Evolutionary conservation across 2,888 invertebrate genomes (phyloP).

Genomic region (Trachelus iudaicus): DNA sequence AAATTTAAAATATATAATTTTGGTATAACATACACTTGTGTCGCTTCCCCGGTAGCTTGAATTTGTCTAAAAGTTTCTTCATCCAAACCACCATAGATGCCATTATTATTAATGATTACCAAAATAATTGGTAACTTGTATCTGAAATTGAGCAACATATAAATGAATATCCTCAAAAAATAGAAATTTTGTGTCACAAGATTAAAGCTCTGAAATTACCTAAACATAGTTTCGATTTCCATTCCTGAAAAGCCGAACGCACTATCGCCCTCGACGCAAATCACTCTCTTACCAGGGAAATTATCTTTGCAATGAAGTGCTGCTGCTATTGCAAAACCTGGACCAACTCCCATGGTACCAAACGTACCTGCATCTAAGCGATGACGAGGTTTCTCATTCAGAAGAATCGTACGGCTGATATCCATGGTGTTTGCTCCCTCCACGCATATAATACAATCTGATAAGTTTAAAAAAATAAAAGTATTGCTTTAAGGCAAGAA

Average conservation of each 20-base stretch:
- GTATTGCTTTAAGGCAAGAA: neutral
- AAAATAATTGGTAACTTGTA: constrained; percentile 92
- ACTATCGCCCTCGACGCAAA: constrained; percentile 96
- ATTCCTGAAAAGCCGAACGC: constrained; percentile 99
- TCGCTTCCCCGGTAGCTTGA: constrained; percentile 76
- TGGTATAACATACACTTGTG: constrained; percentile 74
- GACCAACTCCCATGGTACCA: constrained; percentile 97
- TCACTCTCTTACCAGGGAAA: constrained; percentile 82
- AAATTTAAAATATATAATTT: neutral
- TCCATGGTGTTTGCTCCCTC: constrained; percentile 99
- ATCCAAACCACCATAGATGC: constrained; percentile 91
- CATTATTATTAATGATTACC: constrained; percentile 94
- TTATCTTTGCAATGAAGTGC: constrained; percentile 89
- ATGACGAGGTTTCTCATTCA: constrained; percentile 86
- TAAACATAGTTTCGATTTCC: constrained; percentile 96
- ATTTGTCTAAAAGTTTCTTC: constrained; percentile 79
- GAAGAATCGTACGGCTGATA: constrained; percentile 89
- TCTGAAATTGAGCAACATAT: constrained; percentile 63
- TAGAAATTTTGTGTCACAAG: neutral
- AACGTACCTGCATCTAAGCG: constrained; percentile 96
- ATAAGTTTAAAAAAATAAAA: constrained; percentile 44
- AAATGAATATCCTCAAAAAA: neutral
- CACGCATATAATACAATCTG: constrained; percentile 89
- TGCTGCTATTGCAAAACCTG: constrained; percentile 92
- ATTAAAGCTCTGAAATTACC: constrained; percentile 57